phyloP scores from a whole-genome alignment of 2,888 invertebrate species.

The Mesorhabditis sp. region DNA sequence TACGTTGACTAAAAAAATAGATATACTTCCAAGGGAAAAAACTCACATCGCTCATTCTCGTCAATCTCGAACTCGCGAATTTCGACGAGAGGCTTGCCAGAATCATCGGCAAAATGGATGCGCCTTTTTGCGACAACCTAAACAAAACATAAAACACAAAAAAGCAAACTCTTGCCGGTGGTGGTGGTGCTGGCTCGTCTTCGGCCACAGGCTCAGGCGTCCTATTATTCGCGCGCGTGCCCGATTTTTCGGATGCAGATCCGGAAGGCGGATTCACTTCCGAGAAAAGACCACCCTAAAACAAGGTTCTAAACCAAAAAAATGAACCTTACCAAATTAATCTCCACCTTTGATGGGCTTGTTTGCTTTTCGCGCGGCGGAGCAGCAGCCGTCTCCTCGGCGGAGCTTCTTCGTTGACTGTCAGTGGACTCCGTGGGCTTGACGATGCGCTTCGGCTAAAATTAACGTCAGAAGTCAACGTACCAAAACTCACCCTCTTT shows the following conservation, averaged over 20 bases:
- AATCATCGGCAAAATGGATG: not conserved
- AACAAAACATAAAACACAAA: not conserved
- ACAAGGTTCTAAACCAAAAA: not conserved
- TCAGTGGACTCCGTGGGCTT: too few species aligned
- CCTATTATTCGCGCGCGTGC: not conserved
- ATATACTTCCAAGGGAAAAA: too few species aligned
- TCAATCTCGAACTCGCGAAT: constrained; percentile 4
- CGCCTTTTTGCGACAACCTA: not conserved
- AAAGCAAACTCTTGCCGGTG: not conserved
- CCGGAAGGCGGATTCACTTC: not conserved
- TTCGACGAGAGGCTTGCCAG: not conserved
- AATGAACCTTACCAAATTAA: constrained; percentile 1
- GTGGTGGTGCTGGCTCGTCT: too few species aligned
- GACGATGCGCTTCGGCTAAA: not conserved
- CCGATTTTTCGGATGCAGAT: not conserved
- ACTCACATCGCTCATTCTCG: constrained; percentile 1
- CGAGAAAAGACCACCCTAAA: constrained; percentile 4
- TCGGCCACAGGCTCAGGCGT: not conserved
- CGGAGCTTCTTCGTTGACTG: too few species aligned
- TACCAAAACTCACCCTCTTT: not conserved
- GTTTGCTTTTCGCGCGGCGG: not conserved
- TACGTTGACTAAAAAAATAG: not conserved
- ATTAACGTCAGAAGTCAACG: not conserved
- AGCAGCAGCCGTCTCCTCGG: too few species aligned
- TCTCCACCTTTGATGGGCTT: not conserved